A percentile compares a stretch with the other conserved stretches of the same genome.
These are phyloP conservation scores for Monopis laevigella DNA, from an alignment of 2,888 invertebrate species.

Conservation along the genomic window DNA sequence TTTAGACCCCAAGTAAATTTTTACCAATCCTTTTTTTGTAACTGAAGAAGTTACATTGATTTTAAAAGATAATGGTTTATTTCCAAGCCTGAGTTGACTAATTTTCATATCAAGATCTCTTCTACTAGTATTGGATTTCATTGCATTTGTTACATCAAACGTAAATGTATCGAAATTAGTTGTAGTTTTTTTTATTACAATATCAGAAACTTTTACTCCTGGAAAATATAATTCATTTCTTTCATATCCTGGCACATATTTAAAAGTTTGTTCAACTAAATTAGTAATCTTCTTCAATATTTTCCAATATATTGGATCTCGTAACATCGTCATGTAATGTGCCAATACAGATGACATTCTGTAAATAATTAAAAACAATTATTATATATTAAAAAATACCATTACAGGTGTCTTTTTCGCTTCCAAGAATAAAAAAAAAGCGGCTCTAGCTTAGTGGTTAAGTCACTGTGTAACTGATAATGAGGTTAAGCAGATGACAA, in stretches of 20 bases:
- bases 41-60: constrained; percentile 70
- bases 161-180: constrained; percentile 74
- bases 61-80: constrained; percentile 75
- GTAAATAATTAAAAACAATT: too few species aligned
- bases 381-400: too few species aligned
- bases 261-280: constrained; percentile 65
- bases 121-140: constrained; percentile 36
- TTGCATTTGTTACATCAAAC: constrained; percentile 70
- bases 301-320: constrained; percentile 78
- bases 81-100: constrained; percentile 72
- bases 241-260: constrained; percentile 64
- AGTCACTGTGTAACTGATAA: too few species aligned
- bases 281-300: constrained; percentile 70
- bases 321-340: constrained; percentile 68
- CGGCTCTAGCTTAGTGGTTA: too few species aligned
- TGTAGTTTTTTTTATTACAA: constrained; percentile 70
- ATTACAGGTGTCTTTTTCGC: too few species aligned
- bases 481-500: too few species aligned
- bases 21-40: constrained; percentile 66
- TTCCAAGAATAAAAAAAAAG: too few species aligned
- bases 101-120: constrained; percentile 38
- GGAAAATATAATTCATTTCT: constrained; percentile 68
- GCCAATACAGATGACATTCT: constrained; percentile 33
- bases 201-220: constrained; percentile 69
- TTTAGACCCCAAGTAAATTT: constrained; percentile 77